Percentiles rank a stretch among this genome's conserved stretches.
These are phyloP conservation scores for Tetranychus piercei DNA, from an alignment of 2,888 invertebrate species.

Conservation along the genomic window DNA sequence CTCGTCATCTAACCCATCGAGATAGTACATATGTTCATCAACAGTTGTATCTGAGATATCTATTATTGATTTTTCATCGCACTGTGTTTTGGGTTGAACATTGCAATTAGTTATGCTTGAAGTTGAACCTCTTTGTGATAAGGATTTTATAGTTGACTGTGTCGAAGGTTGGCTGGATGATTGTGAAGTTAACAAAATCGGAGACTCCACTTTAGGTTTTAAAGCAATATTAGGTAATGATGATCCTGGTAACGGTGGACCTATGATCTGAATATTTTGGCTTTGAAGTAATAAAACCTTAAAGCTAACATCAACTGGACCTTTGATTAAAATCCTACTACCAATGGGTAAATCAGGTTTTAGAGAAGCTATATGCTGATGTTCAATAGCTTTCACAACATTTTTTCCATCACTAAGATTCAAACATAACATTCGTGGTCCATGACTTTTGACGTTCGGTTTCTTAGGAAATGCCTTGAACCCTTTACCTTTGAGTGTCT, in stretches of 20 bases:
- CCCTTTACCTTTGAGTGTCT: not conserved
- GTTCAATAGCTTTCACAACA: constrained; percentile 51
- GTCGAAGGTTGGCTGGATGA: too few species aligned
- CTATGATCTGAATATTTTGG: constrained; percentile 43
- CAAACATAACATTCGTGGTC: constrained; percentile 47
- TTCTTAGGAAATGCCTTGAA: not conserved
- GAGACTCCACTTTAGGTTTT: not conserved
- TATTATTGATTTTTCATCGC: not conserved
- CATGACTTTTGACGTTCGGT: not conserved
- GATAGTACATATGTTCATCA: not conserved
- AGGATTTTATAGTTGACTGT: too few species aligned
- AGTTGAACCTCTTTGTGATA: too few species aligned
- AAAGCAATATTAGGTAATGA: not conserved
- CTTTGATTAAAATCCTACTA: constrained; percentile 42
- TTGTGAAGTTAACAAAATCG: not conserved
- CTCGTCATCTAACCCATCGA: not conserved
- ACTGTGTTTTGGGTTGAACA: not conserved
- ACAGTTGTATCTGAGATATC: not conserved
- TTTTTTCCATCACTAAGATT: constrained; percentile 55
- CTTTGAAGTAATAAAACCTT: constrained; percentile 47
- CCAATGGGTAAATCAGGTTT: constrained; percentile 33
- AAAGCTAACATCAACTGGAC: constrained; percentile 49
- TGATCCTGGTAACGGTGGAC: constrained; percentile 29
- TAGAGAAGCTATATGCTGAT: constrained; percentile 37
- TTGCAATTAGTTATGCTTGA: too few species aligned